phyloP scores from a whole-genome alignment of 2,113 vertebrate species.

The Glaucomys volans region DNA sequence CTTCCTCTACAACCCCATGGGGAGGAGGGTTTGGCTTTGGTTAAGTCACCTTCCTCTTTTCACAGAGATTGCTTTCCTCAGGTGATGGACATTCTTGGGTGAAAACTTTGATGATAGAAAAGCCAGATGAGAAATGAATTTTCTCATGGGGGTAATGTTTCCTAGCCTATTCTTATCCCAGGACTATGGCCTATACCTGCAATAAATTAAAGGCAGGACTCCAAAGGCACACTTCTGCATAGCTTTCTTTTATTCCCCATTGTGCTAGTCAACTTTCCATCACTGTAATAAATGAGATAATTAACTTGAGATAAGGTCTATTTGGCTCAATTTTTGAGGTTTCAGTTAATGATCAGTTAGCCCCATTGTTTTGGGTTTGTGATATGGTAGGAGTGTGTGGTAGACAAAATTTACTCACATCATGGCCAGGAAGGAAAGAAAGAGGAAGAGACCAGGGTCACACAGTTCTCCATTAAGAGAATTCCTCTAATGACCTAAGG shows the following conservation, averaged over 20 bases:
- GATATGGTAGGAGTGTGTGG: neutral
- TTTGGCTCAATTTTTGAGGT: neutral
- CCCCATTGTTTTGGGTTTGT: neutral
- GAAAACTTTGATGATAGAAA: slow-evolving; percentile 12
- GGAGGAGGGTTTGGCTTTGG: neutral
- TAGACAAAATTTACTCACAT: neutral
- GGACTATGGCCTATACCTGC: slow-evolving; percentile 8
- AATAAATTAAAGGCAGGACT: slow-evolving; percentile 57
- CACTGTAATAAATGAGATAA: neutral
- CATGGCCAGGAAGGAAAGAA: neutral
- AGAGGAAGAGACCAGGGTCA: neutral
- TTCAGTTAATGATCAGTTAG: neutral
- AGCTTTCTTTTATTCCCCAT: neutral
- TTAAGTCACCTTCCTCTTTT: neutral
- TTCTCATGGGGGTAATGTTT: slow-evolving; percentile 39
- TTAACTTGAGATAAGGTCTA: neutral
- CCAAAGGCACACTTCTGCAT: neutral
- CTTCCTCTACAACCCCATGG: neutral
- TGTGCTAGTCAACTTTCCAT: neutral
- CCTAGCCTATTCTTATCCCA: slow-evolving; percentile 57
- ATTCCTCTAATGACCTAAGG: neutral
- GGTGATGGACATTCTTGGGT: slow-evolving; percentile 49
- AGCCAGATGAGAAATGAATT: slow-evolving; percentile 59
- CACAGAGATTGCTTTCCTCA: neutral
- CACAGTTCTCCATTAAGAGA: neutral